A percentile compares a stretch with the other conserved stretches of the same genome.
Conservation (phyloP, 2,797 vertebrate genomes). For the Acanthurus leucopareius region DNA sequence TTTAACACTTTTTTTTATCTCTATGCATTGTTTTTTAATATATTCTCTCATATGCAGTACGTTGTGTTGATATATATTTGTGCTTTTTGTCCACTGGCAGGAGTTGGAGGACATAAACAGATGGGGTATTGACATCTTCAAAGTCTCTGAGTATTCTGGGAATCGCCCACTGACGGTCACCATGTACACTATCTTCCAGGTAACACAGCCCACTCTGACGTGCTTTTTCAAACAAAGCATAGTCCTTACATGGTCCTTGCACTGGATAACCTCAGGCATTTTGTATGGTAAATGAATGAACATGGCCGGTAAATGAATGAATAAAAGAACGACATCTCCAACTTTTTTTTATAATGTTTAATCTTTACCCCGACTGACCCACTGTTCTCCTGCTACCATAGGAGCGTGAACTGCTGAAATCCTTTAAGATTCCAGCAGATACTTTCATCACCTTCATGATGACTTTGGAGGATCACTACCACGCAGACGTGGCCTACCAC, state of each 20-base stretch:
- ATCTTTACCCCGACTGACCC: conserved; percentile 14
- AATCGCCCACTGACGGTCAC: conserved; percentile 91
- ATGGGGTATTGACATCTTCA: conserved; percentile 95
- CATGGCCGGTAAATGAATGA: conserved; percentile 5
- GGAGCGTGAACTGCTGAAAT: conserved; percentile 94
- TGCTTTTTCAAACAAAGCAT: not conserved
- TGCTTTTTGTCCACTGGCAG: conserved; percentile 71
- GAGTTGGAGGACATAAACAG: conserved; percentile 92
- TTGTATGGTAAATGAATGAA: conserved; percentile 3
- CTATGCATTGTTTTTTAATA: not conserved
- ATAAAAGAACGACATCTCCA: not conserved
- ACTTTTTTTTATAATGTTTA: conserved; percentile 7
- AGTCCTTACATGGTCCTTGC: too few species aligned
- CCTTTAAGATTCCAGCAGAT: conserved; percentile 91
- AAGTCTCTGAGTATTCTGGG: conserved; percentile 90
- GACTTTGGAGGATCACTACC: conserved; percentile 95
- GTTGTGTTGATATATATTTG: not conserved
- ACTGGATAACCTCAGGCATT: not conserved
- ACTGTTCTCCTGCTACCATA: conserved; percentile 56
- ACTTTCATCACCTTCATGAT: conserved; percentile 93
- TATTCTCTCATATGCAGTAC: not conserved
- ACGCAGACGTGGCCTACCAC: conserved; percentile 91
- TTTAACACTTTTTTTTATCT: not conserved
- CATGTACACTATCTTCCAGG: conserved; percentile 95
- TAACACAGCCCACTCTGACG: conserved; percentile 56